These are phyloP conservation scores for Heliothis subflexa DNA, from an alignment of 1,140 invertebrate genomes.

Conservation along the genomic window DNA sequence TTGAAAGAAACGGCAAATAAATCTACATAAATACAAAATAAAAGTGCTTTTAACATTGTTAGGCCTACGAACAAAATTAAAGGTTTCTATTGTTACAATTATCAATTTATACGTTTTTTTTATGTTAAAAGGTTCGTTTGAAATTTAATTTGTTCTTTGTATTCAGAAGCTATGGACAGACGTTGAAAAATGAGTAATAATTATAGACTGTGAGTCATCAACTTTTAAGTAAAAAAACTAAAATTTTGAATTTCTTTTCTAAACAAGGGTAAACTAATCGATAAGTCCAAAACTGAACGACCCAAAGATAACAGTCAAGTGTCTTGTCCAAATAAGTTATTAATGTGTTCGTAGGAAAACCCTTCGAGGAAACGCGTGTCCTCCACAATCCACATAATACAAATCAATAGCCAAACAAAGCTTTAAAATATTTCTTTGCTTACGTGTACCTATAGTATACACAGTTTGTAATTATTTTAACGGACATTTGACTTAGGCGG, in stretches of 20 bases:
- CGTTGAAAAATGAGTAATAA: no score
- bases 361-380: background rate
- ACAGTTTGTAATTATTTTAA: background rate
- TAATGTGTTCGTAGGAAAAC: no score
- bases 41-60: slow-evolving; percentile 13
- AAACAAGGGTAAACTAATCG: no score
- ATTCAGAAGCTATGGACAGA: no score
- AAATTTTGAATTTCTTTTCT: no score
- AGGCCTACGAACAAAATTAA: background rate
- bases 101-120: background rate
- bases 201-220: background rate
- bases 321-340: no score
- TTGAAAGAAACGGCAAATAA: slow-evolving; percentile 13
- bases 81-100: background rate
- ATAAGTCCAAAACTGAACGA: no score
- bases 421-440: background rate
- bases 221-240: no score
- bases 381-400: background rate
- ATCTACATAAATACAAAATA: slow-evolving; percentile 20
- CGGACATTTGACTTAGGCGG: no score
- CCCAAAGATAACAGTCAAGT: no score
- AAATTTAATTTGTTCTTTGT: no score
- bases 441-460: background rate
- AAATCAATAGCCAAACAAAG: background rate
- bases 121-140: background rate